These are phyloP conservation scores for Knipowitschia caucasica DNA, from an alignment of 2,797 vertebrate species.

Conservation along the genomic window DNA sequence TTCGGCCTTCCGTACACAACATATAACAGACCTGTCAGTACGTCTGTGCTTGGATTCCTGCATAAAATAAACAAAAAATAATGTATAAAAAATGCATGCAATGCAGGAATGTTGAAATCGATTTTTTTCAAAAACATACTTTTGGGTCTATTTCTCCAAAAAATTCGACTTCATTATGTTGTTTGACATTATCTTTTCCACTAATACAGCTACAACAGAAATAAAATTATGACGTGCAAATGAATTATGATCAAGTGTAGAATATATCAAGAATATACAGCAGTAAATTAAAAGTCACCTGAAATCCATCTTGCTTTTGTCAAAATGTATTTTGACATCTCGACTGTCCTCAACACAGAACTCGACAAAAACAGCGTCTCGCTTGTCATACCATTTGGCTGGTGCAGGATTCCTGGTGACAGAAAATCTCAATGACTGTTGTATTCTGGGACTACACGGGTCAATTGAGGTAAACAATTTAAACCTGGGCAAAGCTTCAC, in stretches of 20 bases:
- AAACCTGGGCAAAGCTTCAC: slow-evolving; percentile 8
- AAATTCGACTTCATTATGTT: slow-evolving; percentile 74
- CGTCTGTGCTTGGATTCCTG: slow-evolving; percentile 95
- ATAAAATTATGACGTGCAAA: background rate
- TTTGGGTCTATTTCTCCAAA: slow-evolving; percentile 73
- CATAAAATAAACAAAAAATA: slow-evolving; percentile 14
- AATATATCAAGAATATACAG: too few species aligned
- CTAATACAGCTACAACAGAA: slow-evolving; percentile 66
- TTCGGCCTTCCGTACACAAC: slow-evolving; percentile 95
- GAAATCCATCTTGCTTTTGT: slow-evolving; percentile 89
- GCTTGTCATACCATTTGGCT: slow-evolving; percentile 96
- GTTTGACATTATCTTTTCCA: slow-evolving; percentile 70
- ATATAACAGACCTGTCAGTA: slow-evolving; percentile 94
- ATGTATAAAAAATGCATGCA: background rate
- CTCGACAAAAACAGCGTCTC: slow-evolving; percentile 92
- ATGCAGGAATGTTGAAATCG: background rate
- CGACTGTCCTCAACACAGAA: slow-evolving; percentile 97
- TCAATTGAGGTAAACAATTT: slow-evolving; percentile 13
- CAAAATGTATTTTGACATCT: slow-evolving; percentile 89
- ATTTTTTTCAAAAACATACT: slow-evolving; percentile 56
- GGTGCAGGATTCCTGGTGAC: slow-evolving; percentile 86
- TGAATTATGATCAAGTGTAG: background rate
- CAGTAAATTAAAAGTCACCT: slow-evolving; percentile 68
- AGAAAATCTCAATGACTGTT: slow-evolving; percentile 3
- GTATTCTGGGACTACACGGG: slow-evolving; percentile 4